These are phyloP conservation scores for Candoia aspera DNA, from an alignment of 2,113 vertebrate genomes.

Conservation along the genomic window DNA sequence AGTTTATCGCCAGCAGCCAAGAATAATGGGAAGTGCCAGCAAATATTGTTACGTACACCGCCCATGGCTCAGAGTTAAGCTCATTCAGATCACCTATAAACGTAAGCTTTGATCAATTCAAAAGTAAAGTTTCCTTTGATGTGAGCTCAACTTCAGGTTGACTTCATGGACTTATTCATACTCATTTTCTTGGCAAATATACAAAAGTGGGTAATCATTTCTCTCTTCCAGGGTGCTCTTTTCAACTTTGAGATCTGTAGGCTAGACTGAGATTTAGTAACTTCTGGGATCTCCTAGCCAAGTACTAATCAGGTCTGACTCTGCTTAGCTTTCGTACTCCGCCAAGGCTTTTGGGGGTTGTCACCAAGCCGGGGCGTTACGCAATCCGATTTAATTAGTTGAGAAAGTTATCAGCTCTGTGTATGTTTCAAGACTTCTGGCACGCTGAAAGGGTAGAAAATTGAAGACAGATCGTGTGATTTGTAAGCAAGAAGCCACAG, in stretches of 20 bases:
- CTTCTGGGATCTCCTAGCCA: background rate
- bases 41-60: conserved; percentile 27
- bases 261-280: background rate
- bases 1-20: conserved; percentile 23
- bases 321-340: background rate
- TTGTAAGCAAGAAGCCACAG: background rate
- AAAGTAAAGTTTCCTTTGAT: background rate
- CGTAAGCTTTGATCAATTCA: conserved; percentile 30
- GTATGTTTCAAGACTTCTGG: background rate
- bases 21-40: background rate
- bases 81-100: conserved; percentile 29
- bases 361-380: background rate
- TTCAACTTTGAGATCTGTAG: background rate
- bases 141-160: background rate
- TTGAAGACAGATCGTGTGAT: background rate
- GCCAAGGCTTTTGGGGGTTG: background rate
- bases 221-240: background rate
- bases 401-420: too few relatives aligned
- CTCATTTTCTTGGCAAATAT: background rate
- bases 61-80: conserved; percentile 13
- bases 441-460: background rate
- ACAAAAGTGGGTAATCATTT: background rate
- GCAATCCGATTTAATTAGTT: conserved; percentile 2
- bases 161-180: background rate
- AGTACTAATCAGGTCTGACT: background rate